phyloP scores from a whole-genome alignment of 1,140 invertebrate species.

The Metaphire vulgaris region DNA sequence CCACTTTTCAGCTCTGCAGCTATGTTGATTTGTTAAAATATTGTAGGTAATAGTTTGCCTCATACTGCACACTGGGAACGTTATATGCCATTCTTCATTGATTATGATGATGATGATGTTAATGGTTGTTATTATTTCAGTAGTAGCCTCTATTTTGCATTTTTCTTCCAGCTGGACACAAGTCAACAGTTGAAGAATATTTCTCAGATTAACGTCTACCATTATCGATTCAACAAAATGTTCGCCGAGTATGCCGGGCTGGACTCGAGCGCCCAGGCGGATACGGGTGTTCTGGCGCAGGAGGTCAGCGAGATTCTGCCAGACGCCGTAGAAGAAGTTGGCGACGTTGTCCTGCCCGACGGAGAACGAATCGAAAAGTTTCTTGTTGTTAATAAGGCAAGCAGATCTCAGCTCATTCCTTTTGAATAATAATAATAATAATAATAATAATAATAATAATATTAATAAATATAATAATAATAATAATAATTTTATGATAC shows the following conservation, averaged over 20 bases:
- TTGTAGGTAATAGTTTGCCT: no score
- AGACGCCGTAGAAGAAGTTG: conserved; percentile 86
- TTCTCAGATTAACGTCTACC: conserved; percentile 81
- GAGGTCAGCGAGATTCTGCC: conserved; percentile 83
- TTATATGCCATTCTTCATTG: no score
- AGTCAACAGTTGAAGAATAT: conserved; percentile 81
- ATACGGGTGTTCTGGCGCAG: conserved; percentile 91
- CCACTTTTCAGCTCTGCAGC: no score
- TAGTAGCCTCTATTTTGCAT: no score
- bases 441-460: neutral
- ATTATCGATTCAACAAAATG: conserved; percentile 79
- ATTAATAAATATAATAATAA: no score
- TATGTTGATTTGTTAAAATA: no score
- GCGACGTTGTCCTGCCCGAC: conserved; percentile 75
- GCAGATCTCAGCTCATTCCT: neutral
- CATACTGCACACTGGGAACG: no score
- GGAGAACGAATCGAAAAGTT: conserved; percentile 85
- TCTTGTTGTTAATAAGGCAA: conserved; percentile 86
- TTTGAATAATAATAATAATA: neutral
- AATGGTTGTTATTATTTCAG: no score
- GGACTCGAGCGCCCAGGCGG: conserved; percentile 56
- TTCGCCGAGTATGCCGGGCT: conserved; percentile 80
- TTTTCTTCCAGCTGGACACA: conserved; percentile 61
- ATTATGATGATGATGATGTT: no score
- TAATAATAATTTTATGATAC: no score